Percentiles rank a stretch among this genome's conserved stretches.
Evolutionary conservation across 2,888 invertebrate genomes (phyloP).

Genomic region (Exephanes ischioxanthus): DNA sequence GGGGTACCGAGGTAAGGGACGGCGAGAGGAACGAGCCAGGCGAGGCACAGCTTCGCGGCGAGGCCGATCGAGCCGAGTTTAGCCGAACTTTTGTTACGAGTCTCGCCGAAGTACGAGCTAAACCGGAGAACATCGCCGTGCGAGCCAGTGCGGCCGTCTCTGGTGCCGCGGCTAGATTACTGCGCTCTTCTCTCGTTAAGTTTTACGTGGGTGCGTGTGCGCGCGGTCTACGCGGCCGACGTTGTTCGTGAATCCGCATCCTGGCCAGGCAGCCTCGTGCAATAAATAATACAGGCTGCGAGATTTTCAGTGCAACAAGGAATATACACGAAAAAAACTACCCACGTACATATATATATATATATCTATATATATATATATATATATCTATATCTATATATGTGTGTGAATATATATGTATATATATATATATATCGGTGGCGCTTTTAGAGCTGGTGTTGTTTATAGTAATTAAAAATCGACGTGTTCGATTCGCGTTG

Average conservation of each 20-base stretch:
- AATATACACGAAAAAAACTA: slow-evolving; percentile 20
- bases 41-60: slow-evolving; percentile 44
- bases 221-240: slow-evolving; percentile 56
- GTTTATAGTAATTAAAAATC: slow-evolving; percentile 26
- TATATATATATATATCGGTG: background rate
- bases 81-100: slow-evolving; percentile 59
- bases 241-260: slow-evolving; percentile 49
- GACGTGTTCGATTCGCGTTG: background rate
- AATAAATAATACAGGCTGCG: background rate
- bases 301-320: slow-evolving; percentile 13
- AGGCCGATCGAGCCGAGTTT: slow-evolving; percentile 66
- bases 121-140: slow-evolving; percentile 75
- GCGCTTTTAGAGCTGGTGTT: slow-evolving; percentile 13
- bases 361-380: slow-evolving; percentile 11
- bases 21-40: slow-evolving; percentile 14
- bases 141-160: slow-evolving; percentile 75
- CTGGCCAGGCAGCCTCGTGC: background rate
- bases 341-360: slow-evolving; percentile 5
- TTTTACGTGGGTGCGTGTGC: slow-evolving; percentile 67
- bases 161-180: slow-evolving; percentile 87
- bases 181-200: slow-evolving; percentile 69
- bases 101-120: slow-evolving; percentile 62
- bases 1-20: slow-evolving; percentile 57
- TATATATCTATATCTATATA: background rate
- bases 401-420: background rate